These are phyloP conservation scores for Mythimna ferrago DNA, from an alignment of 2,888 invertebrate species.

Conservation along the genomic window DNA sequence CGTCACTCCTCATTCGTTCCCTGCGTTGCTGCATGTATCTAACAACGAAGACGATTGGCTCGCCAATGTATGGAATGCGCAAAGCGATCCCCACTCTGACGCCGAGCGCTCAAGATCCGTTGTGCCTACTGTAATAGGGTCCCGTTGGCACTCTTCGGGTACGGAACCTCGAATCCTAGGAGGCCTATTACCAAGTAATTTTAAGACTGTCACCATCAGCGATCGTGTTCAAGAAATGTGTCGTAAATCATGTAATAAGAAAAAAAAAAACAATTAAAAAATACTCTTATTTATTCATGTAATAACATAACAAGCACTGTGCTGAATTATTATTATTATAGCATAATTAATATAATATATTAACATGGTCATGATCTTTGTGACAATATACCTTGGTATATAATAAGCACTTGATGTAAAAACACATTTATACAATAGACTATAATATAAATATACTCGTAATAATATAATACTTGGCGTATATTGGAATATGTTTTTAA, in stretches of 20 bases:
- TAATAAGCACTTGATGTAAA: constrained; percentile 51
- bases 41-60: no score
- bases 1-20: no score
- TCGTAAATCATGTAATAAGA: constrained; percentile 2
- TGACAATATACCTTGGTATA: constrained; percentile 29
- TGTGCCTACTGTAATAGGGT: no score
- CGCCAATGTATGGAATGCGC: no score
- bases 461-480: constrained; percentile 54
- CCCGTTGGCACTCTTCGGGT: no score
- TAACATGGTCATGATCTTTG: constrained; percentile 33
- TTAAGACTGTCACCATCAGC: constrained; percentile 56
- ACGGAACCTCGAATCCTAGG: no score
- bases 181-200: background rate
- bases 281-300: constrained; percentile 68
- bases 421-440: constrained; percentile 38
- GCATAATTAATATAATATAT: constrained; percentile 17
- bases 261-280: constrained; percentile 34
- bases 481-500: constrained; percentile 47
- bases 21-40: no score
- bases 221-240: constrained; percentile 47
- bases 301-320: constrained; percentile 70
- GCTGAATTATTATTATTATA: constrained; percentile 46
- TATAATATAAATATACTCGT: constrained; percentile 45
- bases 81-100: no score
- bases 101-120: no score